Conservation (phyloP, 2,113 vertebrate genomes). For the Corvus cornix region DNA sequence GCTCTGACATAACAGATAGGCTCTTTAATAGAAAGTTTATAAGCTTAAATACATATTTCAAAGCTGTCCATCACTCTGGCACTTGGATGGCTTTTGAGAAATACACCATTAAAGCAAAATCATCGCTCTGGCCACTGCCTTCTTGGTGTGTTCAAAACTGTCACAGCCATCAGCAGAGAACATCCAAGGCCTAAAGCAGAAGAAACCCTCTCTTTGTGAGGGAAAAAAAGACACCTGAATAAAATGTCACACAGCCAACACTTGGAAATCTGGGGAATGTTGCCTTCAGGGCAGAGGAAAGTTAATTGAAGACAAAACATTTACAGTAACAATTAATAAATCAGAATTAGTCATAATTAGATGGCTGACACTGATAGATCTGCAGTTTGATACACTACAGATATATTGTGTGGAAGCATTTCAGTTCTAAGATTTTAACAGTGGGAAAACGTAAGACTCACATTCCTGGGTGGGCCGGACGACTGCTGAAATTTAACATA, state of each 20-base stretch:
- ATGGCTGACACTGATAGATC: not conserved
- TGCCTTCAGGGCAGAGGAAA: not conserved
- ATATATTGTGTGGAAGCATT: not conserved
- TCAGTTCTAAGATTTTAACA: not conserved
- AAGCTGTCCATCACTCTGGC: not conserved
- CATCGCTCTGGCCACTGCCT: fast-evolving
- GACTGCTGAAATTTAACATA: not conserved
- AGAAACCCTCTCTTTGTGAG: not conserved
- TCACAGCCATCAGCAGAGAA: not conserved
- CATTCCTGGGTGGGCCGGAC: not conserved
- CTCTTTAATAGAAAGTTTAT: not conserved
- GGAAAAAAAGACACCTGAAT: not conserved
- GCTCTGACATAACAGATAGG: not conserved
- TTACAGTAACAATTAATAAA: not conserved
- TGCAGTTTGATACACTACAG: not conserved
- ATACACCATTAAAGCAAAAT: not conserved
- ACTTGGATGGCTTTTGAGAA: not conserved
- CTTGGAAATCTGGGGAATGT: not conserved
- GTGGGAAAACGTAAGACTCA: not conserved
- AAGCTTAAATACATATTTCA: not conserved
- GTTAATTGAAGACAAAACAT: not conserved
- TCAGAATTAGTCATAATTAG: not conserved
- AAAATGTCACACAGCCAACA: not conserved
- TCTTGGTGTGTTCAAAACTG: not conserved
- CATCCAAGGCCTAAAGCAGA: not conserved